Conservation (phyloP, 2,113 vertebrate species). For the Pseudolaguvia tuberculata region DNA sequence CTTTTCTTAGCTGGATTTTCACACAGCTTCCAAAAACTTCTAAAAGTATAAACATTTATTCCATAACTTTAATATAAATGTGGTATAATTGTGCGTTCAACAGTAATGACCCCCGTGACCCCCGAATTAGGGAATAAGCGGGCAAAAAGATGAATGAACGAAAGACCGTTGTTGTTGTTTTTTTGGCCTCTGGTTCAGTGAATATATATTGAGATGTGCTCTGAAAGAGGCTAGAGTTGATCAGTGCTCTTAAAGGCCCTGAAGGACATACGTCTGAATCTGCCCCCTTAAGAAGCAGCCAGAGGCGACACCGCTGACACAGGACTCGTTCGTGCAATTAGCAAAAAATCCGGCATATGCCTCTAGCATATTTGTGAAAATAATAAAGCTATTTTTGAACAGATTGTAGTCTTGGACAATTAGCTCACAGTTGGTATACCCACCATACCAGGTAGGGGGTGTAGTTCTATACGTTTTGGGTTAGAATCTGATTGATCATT, state of each 20-base stretch:
- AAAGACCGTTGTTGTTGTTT: constrained; percentile 8
- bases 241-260: constrained; percentile 38
- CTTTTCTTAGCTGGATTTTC: not conserved
- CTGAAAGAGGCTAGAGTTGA: constrained; percentile 37
- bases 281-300: constrained; percentile 35
- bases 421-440: constrained; percentile 69
- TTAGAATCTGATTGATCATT: constrained; percentile 22
- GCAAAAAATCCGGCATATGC: constrained; percentile 55
- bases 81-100: constrained; percentile 10
- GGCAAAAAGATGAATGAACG: too few species aligned
- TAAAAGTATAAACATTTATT: constrained; percentile 3
- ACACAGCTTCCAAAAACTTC: constrained; percentile 14
- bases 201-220: constrained; percentile 41
- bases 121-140: too few species aligned
- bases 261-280: constrained; percentile 43
- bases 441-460: constrained; percentile 57
- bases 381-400: constrained; percentile 71
- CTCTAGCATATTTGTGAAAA: constrained; percentile 41
- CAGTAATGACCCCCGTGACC: too few species aligned
- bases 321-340: constrained; percentile 56
- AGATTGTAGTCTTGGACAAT: constrained; percentile 68
- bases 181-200: not conserved
- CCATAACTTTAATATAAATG: not conserved
- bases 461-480: constrained; percentile 41
- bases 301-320: constrained; percentile 40